Percentiles rank a stretch among this genome's conserved stretches.
These are phyloP conservation scores for Anoplopoma fimbria DNA, from an alignment of 2,113 vertebrate species.

Conservation along the genomic window DNA sequence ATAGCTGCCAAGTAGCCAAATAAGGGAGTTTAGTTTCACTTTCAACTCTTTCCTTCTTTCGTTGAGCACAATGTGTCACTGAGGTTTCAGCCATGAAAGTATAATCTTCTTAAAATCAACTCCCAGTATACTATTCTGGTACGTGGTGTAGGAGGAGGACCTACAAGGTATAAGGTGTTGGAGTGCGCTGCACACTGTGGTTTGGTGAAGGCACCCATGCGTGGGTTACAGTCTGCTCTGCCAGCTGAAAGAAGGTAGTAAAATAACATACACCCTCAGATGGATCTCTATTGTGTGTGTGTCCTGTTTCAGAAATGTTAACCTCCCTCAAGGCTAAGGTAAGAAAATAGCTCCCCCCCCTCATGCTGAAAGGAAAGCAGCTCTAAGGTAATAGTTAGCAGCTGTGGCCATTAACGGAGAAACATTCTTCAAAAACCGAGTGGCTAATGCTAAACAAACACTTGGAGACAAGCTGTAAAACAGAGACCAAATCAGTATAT, in stretches of 20 bases:
- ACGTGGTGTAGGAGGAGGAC: slow-evolving; percentile 49
- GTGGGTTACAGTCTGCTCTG: slow-evolving; percentile 36
- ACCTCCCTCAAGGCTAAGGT: slow-evolving; percentile 62
- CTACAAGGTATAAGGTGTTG: slow-evolving; percentile 45
- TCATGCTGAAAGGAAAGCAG: slow-evolving; percentile 59
- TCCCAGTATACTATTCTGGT: slow-evolving; percentile 46
- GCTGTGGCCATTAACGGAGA: slow-evolving; percentile 54
- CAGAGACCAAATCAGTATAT: slow-evolving; percentile 7
- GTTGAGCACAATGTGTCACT: neutral
- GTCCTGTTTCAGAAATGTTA: slow-evolving; percentile 56
- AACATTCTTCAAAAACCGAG: slow-evolving; percentile 47
- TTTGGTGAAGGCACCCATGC: slow-evolving; percentile 46
- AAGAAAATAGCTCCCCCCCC: slow-evolving; percentile 58
- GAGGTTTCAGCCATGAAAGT: neutral
- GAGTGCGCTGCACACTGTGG: slow-evolving; percentile 3
- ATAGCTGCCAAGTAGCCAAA: slow-evolving; percentile 53
- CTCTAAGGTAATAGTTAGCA: slow-evolving; percentile 69
- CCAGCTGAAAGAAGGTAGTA: slow-evolving; percentile 47
- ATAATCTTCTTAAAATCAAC: slow-evolving; percentile 41
- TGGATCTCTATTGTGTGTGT: slow-evolving; percentile 51
- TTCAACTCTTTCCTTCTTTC: neutral
- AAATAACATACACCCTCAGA: slow-evolving; percentile 49
- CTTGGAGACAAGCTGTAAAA: slow-evolving; percentile 28
- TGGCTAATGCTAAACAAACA: slow-evolving; percentile 52
- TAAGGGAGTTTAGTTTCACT: slow-evolving; percentile 31